Percentiles rank a stretch among this genome's conserved stretches.
phyloP scores from a whole-genome alignment of 35 echinoderm and acorn worm genomes.

The Diadema setosum region DNA sequence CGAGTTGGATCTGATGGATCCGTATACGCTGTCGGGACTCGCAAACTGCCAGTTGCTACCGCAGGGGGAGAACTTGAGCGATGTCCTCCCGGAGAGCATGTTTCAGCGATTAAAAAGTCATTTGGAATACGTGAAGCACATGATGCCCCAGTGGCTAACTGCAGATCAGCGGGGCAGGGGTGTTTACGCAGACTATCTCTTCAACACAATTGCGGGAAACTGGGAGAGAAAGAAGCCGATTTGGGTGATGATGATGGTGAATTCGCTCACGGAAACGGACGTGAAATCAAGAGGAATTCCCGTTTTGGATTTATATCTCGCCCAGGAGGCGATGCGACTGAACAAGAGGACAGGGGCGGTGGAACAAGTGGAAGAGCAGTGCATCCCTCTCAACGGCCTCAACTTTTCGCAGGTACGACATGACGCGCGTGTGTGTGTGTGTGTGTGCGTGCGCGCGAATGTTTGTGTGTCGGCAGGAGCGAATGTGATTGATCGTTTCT shows the following conservation, averaged over 20 bases:
- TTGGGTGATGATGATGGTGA: constrained; percentile 98
- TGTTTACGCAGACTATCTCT: constrained; percentile 88
- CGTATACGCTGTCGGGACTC: constrained; percentile 58
- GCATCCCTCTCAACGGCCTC: constrained; percentile 88
- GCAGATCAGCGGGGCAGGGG: constrained; percentile 62
- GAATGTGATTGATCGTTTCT: no score
- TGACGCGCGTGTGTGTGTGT: not conserved
- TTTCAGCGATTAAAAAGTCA: constrained; percentile 82
- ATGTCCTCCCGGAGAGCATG: constrained; percentile 83
- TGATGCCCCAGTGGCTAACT: constrained; percentile 95
- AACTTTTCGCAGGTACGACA: constrained; percentile 93
- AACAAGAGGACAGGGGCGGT: constrained; percentile 92
- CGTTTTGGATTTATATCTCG: constrained; percentile 92
- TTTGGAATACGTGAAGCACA: constrained; percentile 82
- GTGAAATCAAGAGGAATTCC: constrained; percentile 92
- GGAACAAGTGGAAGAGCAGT: constrained; percentile 92
- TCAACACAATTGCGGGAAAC: constrained; percentile 94
- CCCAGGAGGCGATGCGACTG: constrained; percentile 78
- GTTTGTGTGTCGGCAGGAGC: no score
- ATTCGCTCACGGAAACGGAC: constrained; percentile 91
- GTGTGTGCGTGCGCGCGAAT: no score
- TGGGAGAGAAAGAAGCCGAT: constrained; percentile 93
- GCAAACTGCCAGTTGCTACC: constrained; percentile 92
- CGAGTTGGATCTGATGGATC: constrained; percentile 93
- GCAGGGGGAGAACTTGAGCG: constrained; percentile 83